Evolutionary conservation across 2,797 vertebrate genomes (phyloP).

Genomic region (Siniperca obscura): DNA sequence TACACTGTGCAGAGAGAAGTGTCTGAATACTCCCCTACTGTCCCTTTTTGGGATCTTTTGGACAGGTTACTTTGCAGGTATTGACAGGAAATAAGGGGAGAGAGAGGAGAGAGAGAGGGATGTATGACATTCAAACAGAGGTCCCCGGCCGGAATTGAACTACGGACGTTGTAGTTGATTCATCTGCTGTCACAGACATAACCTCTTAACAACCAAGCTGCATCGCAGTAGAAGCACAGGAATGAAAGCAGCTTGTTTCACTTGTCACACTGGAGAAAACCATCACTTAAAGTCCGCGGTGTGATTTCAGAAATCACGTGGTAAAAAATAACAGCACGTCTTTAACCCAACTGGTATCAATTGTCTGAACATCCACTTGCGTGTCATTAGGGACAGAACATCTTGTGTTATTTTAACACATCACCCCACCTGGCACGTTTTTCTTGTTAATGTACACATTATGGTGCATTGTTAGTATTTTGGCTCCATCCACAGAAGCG

Average conservation of each 20-base stretch:
- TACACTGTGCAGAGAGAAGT: background rate
- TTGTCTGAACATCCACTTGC: constrained; percentile 10
- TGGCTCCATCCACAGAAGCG: constrained; percentile 34
- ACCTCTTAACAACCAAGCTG: background rate
- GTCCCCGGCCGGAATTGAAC: too few species aligned
- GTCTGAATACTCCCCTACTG: background rate
- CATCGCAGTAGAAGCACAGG: background rate
- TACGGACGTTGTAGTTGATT: background rate
- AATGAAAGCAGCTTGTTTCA: background rate
- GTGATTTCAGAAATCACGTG: background rate
- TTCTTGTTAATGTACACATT: constrained; percentile 49
- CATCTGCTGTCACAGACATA: background rate
- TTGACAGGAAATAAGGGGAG: too few species aligned
- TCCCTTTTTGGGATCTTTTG: too few species aligned
- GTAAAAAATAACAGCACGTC: constrained; percentile 12
- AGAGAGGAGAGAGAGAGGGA: too few species aligned
- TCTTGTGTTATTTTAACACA: constrained; percentile 41
- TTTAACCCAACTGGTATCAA: constrained; percentile 17
- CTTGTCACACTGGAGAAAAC: background rate
- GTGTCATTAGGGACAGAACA: constrained; percentile 22
- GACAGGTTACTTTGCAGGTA: too few species aligned
- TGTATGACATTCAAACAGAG: too few species aligned
- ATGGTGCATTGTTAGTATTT: constrained; percentile 43
- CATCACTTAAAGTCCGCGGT: background rate
- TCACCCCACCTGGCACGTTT: constrained; percentile 30